A percentile compares a stretch with the other conserved stretches of the same genome.
Conservation (phyloP, 2,113 vertebrate genomes). For the Xiphorhynchus elegans region DNA sequence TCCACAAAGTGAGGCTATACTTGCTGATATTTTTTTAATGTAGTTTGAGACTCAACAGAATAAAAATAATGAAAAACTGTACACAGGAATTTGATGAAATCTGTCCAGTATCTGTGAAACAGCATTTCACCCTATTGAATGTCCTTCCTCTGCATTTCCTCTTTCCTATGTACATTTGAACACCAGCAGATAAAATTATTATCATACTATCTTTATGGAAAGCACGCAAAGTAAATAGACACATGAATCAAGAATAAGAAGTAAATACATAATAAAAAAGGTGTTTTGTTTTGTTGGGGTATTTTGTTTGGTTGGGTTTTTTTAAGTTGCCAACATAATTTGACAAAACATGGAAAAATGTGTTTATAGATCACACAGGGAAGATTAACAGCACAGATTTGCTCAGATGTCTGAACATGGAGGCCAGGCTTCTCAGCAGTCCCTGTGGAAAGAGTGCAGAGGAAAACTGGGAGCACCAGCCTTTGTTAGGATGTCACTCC, state of each 20-base stretch:
- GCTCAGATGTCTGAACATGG: neutral
- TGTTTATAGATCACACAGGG: neutral
- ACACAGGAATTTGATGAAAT: neutral
- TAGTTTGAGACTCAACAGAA: neutral
- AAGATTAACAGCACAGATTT: neutral
- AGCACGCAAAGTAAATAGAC: neutral
- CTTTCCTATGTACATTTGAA: neutral
- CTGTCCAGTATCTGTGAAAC: neutral
- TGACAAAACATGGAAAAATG: neutral
- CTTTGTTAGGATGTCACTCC: neutral
- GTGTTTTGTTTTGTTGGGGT: no score
- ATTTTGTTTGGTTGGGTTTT: neutral
- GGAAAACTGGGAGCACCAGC: neutral
- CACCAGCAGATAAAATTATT: neutral
- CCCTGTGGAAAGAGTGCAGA: neutral
- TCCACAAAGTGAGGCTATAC: neutral
- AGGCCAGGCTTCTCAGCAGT: neutral
- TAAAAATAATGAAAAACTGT: neutral
- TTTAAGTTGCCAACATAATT: neutral
- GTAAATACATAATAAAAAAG: neutral
- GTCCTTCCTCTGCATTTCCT: neutral
- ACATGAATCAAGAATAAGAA: neutral
- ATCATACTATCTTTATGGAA: neutral
- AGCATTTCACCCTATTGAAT: neutral
- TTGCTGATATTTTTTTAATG: neutral